Conservation (phyloP, 2,113 vertebrate genomes). For the Sander lucioperca region DNA sequence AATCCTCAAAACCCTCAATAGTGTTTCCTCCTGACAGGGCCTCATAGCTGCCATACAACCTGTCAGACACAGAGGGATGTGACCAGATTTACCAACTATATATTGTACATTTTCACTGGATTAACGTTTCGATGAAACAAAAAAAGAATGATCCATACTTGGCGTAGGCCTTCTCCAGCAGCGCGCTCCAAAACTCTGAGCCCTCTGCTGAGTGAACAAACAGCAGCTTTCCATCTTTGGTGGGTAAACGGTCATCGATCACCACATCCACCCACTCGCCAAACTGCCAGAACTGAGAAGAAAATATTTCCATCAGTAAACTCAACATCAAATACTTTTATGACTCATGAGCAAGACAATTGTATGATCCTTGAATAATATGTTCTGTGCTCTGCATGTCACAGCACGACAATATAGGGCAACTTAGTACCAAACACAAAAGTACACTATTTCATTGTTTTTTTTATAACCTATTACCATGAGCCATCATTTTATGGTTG, state of each 20-base stretch:
- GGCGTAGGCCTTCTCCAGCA: constrained; percentile 81
- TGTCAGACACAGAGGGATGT: constrained; percentile 55
- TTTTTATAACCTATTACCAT: neutral
- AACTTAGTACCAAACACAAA: neutral
- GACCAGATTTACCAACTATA: neutral
- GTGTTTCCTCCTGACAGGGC: constrained; percentile 91
- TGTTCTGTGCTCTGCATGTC: neutral
- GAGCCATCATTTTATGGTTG: neutral
- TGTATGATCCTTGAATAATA: neutral
- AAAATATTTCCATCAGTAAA: constrained; percentile 3
- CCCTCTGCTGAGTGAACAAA: constrained; percentile 84
- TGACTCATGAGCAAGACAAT: neutral
- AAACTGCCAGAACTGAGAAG: constrained; percentile 85
- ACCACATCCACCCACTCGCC: constrained; percentile 86
- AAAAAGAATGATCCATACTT: constrained; percentile 69
- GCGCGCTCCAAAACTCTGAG: constrained; percentile 85
- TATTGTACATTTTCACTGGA: neutral
- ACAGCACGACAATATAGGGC: neutral
- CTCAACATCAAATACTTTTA: neutral
- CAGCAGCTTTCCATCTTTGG: constrained; percentile 81
- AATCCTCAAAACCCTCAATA: constrained; percentile 96
- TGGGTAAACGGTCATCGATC: constrained; percentile 84
- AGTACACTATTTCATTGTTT: neutral
- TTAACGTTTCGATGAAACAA: neutral
- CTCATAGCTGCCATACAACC: constrained; percentile 92